A percentile compares a stretch with the other conserved stretches of the same genome.
Evolutionary conservation across 1,140 invertebrate genomes (phyloP).

Genomic region (Dreissena polymorpha): DNA sequence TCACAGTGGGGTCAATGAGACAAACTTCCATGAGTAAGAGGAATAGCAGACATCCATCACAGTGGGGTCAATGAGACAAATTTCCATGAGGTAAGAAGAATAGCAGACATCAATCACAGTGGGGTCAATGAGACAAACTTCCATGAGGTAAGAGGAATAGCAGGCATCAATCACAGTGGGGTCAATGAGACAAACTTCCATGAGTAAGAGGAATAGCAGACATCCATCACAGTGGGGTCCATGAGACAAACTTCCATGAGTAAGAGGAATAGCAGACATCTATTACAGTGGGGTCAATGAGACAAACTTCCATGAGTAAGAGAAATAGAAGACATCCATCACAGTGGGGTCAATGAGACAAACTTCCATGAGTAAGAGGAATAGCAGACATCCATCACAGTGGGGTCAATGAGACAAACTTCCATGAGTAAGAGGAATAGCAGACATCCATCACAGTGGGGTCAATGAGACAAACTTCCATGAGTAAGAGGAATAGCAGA

Average conservation of each 20-base stretch:
- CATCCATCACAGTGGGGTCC: slow-evolving; percentile 83
- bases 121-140: slow-evolving; percentile 83
- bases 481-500: slow-evolving; percentile 83
- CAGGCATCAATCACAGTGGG: slow-evolving; percentile 83
- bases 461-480: slow-evolving; percentile 83
- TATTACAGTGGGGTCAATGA: slow-evolving; percentile 83
- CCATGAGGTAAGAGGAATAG: slow-evolving; percentile 83
- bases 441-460: slow-evolving; percentile 83
- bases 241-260: too few species aligned
- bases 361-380: too few species aligned
- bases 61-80: slow-evolving; percentile 83
- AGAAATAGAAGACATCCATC: slow-evolving; percentile 83
- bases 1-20: slow-evolving; percentile 82
- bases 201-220: slow-evolving; percentile 83
- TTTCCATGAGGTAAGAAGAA: too few species aligned
- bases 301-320: too few species aligned
- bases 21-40: too few species aligned
- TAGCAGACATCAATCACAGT: slow-evolving; percentile 82
- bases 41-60: slow-evolving; percentile 83
- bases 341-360: slow-evolving; percentile 82
- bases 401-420: slow-evolving; percentile 83
- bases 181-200: slow-evolving; percentile 83
- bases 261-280: slow-evolving; percentile 83
- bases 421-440: slow-evolving; percentile 83
- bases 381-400: slow-evolving; percentile 83